Percentiles rank a stretch among this genome's conserved stretches.
Evolutionary conservation across 2,888 invertebrate genomes (phyloP).

Genomic region (Lithodes maja): DNA sequence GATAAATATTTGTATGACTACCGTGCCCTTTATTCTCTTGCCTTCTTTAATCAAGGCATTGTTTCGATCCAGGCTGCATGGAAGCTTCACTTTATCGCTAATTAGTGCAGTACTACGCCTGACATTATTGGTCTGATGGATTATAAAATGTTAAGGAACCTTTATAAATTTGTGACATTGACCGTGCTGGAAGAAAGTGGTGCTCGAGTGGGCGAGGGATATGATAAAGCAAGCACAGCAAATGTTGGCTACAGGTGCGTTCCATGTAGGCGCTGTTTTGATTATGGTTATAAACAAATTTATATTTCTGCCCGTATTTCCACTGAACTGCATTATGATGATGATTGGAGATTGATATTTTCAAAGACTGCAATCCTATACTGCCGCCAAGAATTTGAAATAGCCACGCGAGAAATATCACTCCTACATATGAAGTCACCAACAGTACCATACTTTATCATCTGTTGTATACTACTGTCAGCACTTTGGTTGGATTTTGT

Average conservation of each 20-base stretch:
- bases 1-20: conserved; percentile 6
- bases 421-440: conserved; percentile 49
- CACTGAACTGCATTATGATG: conserved; percentile 50
- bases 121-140: conserved; percentile 57
- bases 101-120: conserved; percentile 9
- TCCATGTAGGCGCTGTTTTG: conserved; percentile 63
- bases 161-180: conserved; percentile 36
- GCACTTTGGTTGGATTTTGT: conserved; percentile 57
- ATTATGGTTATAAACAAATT: conserved; percentile 49
- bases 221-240: conserved; percentile 29
- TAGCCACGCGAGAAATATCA: conserved; percentile 1
- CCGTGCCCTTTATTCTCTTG: conserved; percentile 38
- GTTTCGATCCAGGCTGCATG: not conserved
- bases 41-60: conserved; percentile 19
- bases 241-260: conserved; percentile 58
- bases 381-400: not conserved
- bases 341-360: conserved; percentile 53
- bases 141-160: conserved; percentile 48
- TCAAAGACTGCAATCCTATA: conserved; percentile 32
- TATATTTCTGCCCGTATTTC: conserved; percentile 61
- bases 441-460: conserved; percentile 59
- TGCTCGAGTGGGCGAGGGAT: conserved; percentile 8
- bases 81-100: conserved; percentile 38
- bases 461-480: conserved; percentile 50
- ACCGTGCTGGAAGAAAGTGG: conserved; percentile 46